Conservation (phyloP, 2,888 invertebrate genomes). For the Noctua janthina region DNA sequence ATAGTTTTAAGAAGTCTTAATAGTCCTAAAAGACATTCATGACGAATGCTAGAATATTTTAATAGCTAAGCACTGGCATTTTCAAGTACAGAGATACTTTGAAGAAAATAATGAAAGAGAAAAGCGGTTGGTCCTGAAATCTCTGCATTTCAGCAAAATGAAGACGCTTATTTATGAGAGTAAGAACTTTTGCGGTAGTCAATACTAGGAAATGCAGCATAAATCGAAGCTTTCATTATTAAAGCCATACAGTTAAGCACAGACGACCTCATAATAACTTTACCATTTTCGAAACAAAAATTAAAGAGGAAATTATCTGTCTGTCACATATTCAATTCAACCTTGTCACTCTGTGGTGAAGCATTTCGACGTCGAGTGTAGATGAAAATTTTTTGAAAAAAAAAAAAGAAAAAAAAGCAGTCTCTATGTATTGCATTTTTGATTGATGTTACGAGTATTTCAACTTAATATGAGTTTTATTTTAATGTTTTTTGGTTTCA, state of each 20-base stretch:
- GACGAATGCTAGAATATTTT: constrained; percentile 14
- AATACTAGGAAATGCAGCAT: not conserved
- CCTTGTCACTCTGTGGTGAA: not conserved
- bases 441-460: not conserved
- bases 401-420: too few species aligned
- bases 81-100: not conserved
- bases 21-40: not conserved
- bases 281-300: not conserved
- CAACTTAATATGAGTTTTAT: not conserved
- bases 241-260: not conserved
- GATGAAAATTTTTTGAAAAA: not conserved
- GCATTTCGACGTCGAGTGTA: not conserved
- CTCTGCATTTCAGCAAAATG: not conserved
- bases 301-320: too few species aligned
- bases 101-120: constrained; percentile 1
- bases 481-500: not conserved
- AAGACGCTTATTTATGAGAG: not conserved
- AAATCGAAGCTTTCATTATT: not conserved
- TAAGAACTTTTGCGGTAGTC: not conserved
- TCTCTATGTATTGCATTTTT: not conserved
- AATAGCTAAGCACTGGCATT: constrained; percentile 13
- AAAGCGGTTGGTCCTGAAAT: not conserved
- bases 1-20: constrained; percentile 8
- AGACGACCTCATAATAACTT: not conserved
- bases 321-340: not conserved